These are phyloP conservation scores for Coreoperca whiteheadi DNA, from an alignment of 2,113 vertebrate species.

Conservation along the genomic window DNA sequence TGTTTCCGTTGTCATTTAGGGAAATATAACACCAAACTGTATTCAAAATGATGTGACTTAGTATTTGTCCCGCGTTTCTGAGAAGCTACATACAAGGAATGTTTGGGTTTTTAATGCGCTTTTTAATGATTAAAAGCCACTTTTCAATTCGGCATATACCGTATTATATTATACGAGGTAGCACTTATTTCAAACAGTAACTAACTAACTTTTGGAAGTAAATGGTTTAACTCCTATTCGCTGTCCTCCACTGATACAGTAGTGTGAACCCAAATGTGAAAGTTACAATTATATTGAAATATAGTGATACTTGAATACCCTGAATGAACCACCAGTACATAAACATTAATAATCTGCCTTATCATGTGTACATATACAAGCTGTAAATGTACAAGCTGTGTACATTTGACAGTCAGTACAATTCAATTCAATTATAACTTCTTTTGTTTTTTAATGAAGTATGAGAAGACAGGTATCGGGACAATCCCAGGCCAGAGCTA, in stretches of 20 bases:
- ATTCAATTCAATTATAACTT: background rate
- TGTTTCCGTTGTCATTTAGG: background rate
- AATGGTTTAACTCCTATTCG: background rate
- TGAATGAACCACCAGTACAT: background rate
- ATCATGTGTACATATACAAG: too few relatives aligned
- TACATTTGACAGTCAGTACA: background rate
- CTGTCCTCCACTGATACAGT: background rate
- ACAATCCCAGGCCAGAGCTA: background rate
- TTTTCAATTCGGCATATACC: slow-evolving; percentile 7
- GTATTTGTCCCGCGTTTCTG: background rate
- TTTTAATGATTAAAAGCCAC: background rate
- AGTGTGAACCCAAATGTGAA: background rate
- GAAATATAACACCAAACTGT: slow-evolving; percentile 18
- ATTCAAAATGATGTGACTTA: slow-evolving; percentile 9
- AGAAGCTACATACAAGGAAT: rapidly evolving
- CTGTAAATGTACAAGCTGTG: background rate
- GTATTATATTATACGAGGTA: background rate
- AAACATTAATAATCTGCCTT: background rate
- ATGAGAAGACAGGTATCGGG: background rate
- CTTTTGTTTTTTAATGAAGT: background rate
- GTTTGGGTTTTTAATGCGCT: background rate
- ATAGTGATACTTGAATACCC: background rate
- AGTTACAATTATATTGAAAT: background rate
- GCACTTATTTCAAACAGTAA: background rate
- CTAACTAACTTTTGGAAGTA: background rate